These are phyloP conservation scores for Bedellia somnulentella DNA, from an alignment of 2,888 invertebrate species.

Conservation along the genomic window DNA sequence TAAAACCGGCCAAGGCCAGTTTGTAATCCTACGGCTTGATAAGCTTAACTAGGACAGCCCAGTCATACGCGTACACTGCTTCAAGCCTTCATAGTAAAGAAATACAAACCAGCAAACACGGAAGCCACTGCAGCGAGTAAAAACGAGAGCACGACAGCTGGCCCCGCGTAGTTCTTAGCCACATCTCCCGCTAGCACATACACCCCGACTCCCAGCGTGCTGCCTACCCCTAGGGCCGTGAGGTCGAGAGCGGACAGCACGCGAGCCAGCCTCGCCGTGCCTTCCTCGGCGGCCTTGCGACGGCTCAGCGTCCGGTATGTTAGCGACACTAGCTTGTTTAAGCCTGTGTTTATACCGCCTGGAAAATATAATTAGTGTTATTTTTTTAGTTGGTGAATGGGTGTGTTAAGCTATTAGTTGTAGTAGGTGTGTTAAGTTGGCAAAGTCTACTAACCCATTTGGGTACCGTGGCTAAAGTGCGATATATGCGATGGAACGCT, in stretches of 20 bases:
- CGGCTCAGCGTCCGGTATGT: conserved; percentile 40
- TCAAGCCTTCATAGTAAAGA: no score
- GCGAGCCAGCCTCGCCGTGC: conserved; percentile 61
- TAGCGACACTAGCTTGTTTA: conserved; percentile 24
- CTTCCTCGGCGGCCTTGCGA: conserved; percentile 48
- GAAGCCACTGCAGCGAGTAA: conserved; percentile 90
- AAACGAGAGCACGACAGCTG: conserved; percentile 84
- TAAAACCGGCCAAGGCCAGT: not conserved
- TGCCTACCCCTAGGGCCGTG: conserved; percentile 80
- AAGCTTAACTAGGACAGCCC: no score
- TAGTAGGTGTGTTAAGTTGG: no score
- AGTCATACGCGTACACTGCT: no score
- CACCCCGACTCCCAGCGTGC: conserved; percentile 86
- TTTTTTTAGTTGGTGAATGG: no score
- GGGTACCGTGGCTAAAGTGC: no score
- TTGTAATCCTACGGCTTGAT: not conserved
- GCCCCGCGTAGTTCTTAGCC: conserved; percentile 79
- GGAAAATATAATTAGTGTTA: no score
- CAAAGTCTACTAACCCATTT: no score
- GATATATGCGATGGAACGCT: no score
- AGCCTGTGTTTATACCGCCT: conserved; percentile 46
- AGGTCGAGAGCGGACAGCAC: conserved; percentile 81
- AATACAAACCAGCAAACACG: conserved; percentile 75
- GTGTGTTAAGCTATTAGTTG: no score
- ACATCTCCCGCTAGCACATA: conserved; percentile 88